These are phyloP conservation scores for Gastrophryne carolinensis DNA, from an alignment of 2,797 vertebrate genomes.

Conservation along the genomic window DNA sequence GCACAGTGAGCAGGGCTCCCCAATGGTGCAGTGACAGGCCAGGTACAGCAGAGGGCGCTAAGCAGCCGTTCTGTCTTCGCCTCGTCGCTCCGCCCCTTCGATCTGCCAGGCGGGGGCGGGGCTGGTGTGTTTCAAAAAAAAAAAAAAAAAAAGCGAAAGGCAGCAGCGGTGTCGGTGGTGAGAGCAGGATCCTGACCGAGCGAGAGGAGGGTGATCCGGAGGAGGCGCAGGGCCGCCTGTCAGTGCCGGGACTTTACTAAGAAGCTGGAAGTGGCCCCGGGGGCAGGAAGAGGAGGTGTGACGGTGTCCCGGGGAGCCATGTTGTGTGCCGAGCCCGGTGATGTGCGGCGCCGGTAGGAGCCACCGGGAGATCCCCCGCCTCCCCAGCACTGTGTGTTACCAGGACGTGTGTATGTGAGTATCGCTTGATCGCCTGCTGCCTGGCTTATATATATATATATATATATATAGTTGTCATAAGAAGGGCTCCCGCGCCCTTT, in stretches of 20 bases:
- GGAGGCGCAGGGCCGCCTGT: constrained; percentile 10
- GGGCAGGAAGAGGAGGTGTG: no score
- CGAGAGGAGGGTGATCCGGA: constrained; percentile 19
- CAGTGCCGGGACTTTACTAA: no score
- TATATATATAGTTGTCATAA: no score
- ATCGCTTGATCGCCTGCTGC: no score
- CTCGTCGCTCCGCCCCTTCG: neutral
- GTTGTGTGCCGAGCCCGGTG: constrained; percentile 10
- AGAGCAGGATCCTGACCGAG: constrained; percentile 26
- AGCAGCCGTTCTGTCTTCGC: neutral
- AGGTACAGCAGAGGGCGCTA: neutral
- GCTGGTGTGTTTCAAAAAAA: constrained; percentile 23
- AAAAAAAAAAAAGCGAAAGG: neutral
- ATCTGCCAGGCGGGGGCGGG: constrained; percentile 7
- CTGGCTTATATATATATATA: no score
- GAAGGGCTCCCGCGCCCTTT: no score
- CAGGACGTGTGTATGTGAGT: neutral
- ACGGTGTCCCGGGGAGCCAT: constrained; percentile 42
- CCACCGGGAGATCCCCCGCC: neutral
- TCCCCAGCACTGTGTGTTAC: neutral
- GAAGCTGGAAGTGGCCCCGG: neutral
- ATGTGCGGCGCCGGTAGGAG: constrained; percentile 17
- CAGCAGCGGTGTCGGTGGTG: no score
- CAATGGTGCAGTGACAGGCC: neutral
- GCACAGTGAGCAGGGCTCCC: neutral